phyloP scores from a whole-genome alignment of 2,888 invertebrate genomes.

The Penaeus monodon region DNA sequence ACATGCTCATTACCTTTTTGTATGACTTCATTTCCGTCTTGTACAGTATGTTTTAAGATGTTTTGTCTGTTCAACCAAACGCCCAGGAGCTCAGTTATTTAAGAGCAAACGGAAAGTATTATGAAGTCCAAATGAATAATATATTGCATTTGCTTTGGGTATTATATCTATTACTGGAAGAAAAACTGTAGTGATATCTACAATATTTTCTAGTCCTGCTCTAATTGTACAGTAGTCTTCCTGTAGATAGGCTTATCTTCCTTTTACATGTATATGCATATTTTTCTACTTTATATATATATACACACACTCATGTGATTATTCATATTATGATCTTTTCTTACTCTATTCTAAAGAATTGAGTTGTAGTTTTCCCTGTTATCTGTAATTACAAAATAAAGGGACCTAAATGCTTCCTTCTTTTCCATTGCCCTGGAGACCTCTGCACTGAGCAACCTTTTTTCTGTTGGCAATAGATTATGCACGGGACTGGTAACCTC shows the following conservation, averaged over 20 bases:
- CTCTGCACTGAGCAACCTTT: slow-evolving; percentile 15
- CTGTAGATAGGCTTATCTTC: slow-evolving; percentile 19
- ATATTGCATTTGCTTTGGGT: slow-evolving; percentile 7
- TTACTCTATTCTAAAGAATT: no score
- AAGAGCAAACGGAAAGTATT: not conserved
- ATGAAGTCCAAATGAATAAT: slow-evolving; percentile 21
- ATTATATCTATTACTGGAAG: not conserved
- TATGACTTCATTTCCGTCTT: not conserved
- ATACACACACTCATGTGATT: not conserved
- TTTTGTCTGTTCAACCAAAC: not conserved
- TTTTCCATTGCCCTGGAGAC: slow-evolving; percentile 35
- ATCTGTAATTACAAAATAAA: slow-evolving; percentile 44
- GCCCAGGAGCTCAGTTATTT: not conserved
- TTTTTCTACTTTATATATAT: slow-evolving; percentile 17
- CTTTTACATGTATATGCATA: slow-evolving; percentile 18
- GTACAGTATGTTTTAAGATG: not conserved
- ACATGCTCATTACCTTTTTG: not conserved
- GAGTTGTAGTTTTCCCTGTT: slow-evolving; percentile 17
- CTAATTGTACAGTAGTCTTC: slow-evolving; percentile 14
- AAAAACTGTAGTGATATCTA: slow-evolving; percentile 2
- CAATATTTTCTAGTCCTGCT: slow-evolving; percentile 27
- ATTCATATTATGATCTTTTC: no score
- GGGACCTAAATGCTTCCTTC: slow-evolving; percentile 41
- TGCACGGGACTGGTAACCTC: no score
- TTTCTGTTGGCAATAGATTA: not conserved